Evolutionary conservation across 2,888 invertebrate species (phyloP), one percentile per base, ranked within the genome.

Genomic region (Acronicta aceris): DNA sequence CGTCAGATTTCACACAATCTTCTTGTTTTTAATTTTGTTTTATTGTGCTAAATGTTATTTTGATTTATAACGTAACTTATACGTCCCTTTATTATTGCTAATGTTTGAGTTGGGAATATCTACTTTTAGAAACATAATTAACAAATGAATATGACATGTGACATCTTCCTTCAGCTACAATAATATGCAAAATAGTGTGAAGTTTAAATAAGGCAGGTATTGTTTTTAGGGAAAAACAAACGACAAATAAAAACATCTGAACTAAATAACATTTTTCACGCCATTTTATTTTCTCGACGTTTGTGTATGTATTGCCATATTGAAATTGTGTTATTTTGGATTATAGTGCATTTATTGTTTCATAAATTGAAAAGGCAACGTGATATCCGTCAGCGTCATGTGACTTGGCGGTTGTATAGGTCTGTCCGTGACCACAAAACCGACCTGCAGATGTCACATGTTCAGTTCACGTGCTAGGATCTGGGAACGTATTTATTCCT

Each of bases 291-390:
- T 73, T 67, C 47, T 40, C 36, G 17, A 59, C 45, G 59, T 52
- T 72, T 53, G 41, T 43, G 48, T 73, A 38, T 13, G 12, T 25
- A 10, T 40, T 1, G 17, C 3, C 25, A 13, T 41, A 66, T 56
- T 52, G 36, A 41, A 41, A 43, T 59, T 38, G 40, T 53, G 43
- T 16, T 30, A 50, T 27, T 16, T 9, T 16, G 27, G 47, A 47
- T 47, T 58, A 66, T 40, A 33, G 38, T 66, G 36, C 13, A 46
- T 50, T 53, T 59, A 59, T 73, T 73, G 47, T 68, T 73, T 73
- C 60, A 50, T 67, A 50, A 52, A 65, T 65, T 56, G 53, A 47
- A 47, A 54, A 54, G 53, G 53, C 36, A 68, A 73, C 68, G 64
- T 71, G 57, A 59, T 55, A 55, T 13, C 27, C 12, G 45, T 30